Evolutionary conservation across 2,797 vertebrate genomes (phyloP).

Genomic region (Acanthurus tractus): DNA sequence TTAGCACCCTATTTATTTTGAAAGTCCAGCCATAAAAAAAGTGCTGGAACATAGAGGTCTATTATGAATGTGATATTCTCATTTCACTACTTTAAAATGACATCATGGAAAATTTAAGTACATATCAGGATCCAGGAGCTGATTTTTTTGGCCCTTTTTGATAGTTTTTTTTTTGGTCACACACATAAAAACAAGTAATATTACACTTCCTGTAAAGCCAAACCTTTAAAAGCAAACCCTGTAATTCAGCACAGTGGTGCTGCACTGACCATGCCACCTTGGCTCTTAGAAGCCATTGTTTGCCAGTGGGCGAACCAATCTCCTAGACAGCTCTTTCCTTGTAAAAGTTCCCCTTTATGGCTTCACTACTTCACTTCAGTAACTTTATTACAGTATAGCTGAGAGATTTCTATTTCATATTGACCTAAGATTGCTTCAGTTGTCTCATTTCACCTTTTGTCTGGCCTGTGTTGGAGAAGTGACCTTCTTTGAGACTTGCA

Average conservation of each 20-base stretch:
- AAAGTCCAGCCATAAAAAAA: neutral
- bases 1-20: neutral
- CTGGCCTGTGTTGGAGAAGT: constrained; percentile 92
- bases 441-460: constrained; percentile 98
- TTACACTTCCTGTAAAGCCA: constrained; percentile 17
- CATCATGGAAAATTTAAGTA: neutral
- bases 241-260: constrained; percentile 25
- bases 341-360: constrained; percentile 93
- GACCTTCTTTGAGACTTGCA: constrained; percentile 93
- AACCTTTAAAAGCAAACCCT: constrained; percentile 32
- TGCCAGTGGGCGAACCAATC: constrained; percentile 86
- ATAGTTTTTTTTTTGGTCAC: neutral
- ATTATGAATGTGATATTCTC: neutral
- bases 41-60: neutral
- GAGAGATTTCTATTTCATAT: constrained; percentile 97
- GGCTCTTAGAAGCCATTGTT: constrained; percentile 67
- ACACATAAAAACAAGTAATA: constrained; percentile 1
- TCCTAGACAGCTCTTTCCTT: constrained; percentile 89
- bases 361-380: constrained; percentile 93
- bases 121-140: neutral
- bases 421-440: constrained; percentile 98
- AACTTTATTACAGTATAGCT: constrained; percentile 98
- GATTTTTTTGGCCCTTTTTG: neutral
- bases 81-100: neutral
- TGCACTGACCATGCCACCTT: constrained; percentile 54